Evolutionary conservation across 1,140 invertebrate species (phyloP).

Genomic region (Euura lappo): DNA sequence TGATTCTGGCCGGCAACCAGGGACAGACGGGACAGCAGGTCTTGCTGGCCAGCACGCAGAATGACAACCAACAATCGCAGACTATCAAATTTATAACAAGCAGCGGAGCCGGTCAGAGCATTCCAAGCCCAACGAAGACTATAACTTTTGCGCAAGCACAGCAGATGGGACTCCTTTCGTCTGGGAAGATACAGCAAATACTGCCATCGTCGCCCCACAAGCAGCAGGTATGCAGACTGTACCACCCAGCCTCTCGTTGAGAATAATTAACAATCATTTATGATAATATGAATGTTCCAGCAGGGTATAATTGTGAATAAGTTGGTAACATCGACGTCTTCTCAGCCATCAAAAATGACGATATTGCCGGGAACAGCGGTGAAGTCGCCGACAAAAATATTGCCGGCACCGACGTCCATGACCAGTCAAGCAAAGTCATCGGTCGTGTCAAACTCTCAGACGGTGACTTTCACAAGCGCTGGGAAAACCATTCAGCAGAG

Average conservation of each 20-base stretch:
- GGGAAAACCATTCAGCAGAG: constrained; percentile 60
- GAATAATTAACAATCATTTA: too few species aligned
- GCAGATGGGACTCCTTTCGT: constrained; percentile 68
- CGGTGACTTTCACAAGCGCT: constrained; percentile 40
- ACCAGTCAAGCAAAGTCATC: constrained; percentile 53
- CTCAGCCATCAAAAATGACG: constrained; percentile 53
- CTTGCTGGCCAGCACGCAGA: constrained; percentile 50
- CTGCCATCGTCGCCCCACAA: constrained; percentile 57
- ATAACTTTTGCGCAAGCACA: constrained; percentile 74
- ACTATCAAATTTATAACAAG: constrained; percentile 54
- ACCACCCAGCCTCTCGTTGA: neutral
- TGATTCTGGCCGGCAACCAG: constrained; percentile 65
- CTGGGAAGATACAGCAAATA: constrained; percentile 62
- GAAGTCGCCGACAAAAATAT: constrained; percentile 73
- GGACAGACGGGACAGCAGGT: constrained; percentile 48
- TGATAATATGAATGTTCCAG: constrained; percentile 19
- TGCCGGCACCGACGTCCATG: constrained; percentile 66
- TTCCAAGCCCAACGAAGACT: constrained; percentile 68
- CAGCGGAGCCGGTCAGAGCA: constrained; percentile 37
- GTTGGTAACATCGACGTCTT: constrained; percentile 51
- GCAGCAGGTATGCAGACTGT: constrained; percentile 56
- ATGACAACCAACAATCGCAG: constrained; percentile 45
- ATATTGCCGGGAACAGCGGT: constrained; percentile 54
- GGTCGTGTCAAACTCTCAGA: constrained; percentile 45
- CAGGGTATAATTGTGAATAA: constrained; percentile 61